These are phyloP conservation scores for Trichogramma pretiosum DNA, from an alignment of 1,140 invertebrate species.

Conservation along the genomic window DNA sequence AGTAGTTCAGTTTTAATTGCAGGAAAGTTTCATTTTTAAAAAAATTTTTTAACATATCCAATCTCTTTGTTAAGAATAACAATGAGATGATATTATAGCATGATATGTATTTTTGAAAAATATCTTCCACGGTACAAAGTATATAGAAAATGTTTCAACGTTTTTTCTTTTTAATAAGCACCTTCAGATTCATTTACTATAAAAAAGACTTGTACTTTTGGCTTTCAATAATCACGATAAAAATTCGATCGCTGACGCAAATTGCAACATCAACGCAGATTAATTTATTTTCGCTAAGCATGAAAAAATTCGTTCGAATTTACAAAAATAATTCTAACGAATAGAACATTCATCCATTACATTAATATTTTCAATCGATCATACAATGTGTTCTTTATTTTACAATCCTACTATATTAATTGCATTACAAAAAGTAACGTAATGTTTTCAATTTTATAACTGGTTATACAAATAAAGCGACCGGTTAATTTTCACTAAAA, in stretches of 20 bases:
- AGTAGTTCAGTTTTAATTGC: too few relatives aligned
- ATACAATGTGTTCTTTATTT: constrained; percentile 13
- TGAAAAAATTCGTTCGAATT: constrained; percentile 18
- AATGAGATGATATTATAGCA: background rate
- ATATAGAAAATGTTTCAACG: too few relatives aligned
- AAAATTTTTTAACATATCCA: too few relatives aligned
- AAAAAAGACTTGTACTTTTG: constrained; percentile 28
- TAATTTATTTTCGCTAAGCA: too few relatives aligned
- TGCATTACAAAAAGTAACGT: constrained; percentile 26
- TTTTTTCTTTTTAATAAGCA: constrained; percentile 24
- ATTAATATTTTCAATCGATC: constrained; percentile 1
- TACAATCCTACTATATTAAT: constrained; percentile 26
- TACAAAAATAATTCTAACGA: constrained; percentile 25
- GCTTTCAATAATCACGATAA: constrained; percentile 25
- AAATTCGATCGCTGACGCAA: constrained; percentile 20
- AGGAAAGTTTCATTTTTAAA: too few relatives aligned
- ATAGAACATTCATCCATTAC: constrained; percentile 19
- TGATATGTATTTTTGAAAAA: constrained; percentile 21
- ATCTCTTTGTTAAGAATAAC: too few relatives aligned
- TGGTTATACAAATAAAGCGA: constrained; percentile 24
- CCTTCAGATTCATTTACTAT: constrained; percentile 22
- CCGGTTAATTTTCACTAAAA: constrained; percentile 9
- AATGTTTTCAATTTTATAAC: constrained; percentile 22
- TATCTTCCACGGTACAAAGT: constrained; percentile 16
- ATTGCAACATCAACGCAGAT: too few relatives aligned